Conservation (phyloP, 2,113 vertebrate species). For the Sinosuthora webbiana region DNA sequence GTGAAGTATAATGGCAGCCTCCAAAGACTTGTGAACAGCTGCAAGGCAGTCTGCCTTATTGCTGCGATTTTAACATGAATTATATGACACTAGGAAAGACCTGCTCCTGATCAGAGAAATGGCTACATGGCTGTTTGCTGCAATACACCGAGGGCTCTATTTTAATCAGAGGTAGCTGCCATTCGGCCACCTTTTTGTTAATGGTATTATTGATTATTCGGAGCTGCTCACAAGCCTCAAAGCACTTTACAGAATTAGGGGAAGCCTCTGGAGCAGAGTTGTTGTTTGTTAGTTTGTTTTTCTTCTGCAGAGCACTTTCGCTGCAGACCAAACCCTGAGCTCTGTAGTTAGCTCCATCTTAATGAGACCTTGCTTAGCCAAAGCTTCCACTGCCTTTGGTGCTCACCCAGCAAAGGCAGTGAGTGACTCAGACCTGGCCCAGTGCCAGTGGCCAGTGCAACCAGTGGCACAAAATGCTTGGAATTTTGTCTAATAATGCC, state of each 20-base stretch:
- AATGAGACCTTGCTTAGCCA: not conserved
- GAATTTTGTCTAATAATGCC: not conserved
- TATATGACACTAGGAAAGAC: conserved; percentile 30
- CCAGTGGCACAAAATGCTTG: not conserved
- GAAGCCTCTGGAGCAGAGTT: conserved; percentile 22
- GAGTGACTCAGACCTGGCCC: accelerated
- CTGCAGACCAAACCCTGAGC: not conserved
- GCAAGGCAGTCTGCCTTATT: conserved; percentile 53
- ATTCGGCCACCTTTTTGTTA: conserved; percentile 35
- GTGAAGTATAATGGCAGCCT: conserved; percentile 49
- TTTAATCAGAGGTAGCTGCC: conserved; percentile 46
- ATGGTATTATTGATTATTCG: conserved; percentile 25
- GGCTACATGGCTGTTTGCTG: not conserved
- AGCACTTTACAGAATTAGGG: conserved; percentile 50
- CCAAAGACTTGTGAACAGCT: conserved; percentile 55
- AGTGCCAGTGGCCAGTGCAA: not conserved
- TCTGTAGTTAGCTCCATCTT: not conserved
- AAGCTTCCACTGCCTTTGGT: not conserved
- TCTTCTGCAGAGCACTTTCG: not conserved
- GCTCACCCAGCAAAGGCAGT: not conserved
- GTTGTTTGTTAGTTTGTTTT: conserved; percentile 17
- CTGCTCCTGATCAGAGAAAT: not conserved
- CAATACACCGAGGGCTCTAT: not conserved
- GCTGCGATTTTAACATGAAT: conserved; percentile 51
- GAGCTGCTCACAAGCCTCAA: not conserved